Percentiles rank a stretch among this genome's conserved stretches.
These are phyloP conservation scores for Imbricaverruca yamaguchii DNA, from an alignment of 2,888 invertebrate species.

Conservation along the genomic window DNA sequence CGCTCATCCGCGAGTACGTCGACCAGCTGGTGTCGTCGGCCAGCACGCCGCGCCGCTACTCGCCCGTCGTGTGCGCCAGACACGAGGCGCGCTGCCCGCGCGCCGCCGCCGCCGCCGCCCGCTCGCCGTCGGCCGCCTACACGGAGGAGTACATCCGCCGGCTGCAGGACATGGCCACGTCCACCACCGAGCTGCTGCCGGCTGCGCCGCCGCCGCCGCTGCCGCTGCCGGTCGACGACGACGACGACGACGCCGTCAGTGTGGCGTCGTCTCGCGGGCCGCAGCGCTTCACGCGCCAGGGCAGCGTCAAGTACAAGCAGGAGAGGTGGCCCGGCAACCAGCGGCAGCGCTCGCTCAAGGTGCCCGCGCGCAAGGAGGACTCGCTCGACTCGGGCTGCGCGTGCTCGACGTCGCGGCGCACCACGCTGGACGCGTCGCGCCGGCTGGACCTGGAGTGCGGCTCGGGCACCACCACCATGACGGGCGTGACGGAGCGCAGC, in stretches of 20 bases:
- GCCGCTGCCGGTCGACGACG: not conserved
- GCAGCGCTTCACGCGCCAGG: constrained; percentile 16
- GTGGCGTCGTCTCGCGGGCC: constrained; percentile 14
- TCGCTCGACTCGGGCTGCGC: constrained; percentile 7
- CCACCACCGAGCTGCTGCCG: constrained; percentile 6
- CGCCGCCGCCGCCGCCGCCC: not conserved
- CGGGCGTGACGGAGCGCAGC: not conserved
- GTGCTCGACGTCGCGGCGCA: not conserved
- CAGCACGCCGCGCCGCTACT: constrained; percentile 4
- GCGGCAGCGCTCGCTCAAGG: not conserved
- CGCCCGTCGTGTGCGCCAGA: not conserved
- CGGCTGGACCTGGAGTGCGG: not conserved
- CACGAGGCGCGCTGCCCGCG: not conserved
- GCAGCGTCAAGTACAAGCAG: constrained; percentile 20
- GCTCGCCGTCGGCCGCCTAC: constrained; percentile 4
- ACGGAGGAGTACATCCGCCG: constrained; percentile 17
- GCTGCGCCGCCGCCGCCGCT: not conserved
- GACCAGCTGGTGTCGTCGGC: constrained; percentile 17
- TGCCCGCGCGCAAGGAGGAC: constrained; percentile 7
- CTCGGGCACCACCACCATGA: constrained; percentile 10
- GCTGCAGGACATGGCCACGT: constrained; percentile 16
- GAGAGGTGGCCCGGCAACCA: constrained; percentile 11
- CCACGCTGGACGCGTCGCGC: not conserved
- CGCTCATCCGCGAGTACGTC: constrained; percentile 8
- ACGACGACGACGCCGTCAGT: not conserved